Conservation (phyloP, 2,888 invertebrate species). For the Cheilosia pagana region DNA sequence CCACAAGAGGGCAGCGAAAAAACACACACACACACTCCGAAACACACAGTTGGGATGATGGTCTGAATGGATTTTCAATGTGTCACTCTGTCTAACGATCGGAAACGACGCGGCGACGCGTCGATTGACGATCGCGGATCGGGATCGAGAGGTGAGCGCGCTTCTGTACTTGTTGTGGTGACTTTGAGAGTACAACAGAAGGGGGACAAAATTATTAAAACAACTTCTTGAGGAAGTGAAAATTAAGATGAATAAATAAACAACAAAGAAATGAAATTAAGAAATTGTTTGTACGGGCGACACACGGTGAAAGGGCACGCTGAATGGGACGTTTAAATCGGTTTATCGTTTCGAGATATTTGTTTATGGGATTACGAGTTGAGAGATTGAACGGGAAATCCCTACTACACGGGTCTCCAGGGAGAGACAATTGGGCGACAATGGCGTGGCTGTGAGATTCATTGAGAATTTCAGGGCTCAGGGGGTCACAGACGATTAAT, state of each 20-base stretch:
- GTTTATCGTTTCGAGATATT: slow-evolving; percentile 60
- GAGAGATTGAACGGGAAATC: slow-evolving; percentile 13
- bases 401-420: slow-evolving; percentile 16
- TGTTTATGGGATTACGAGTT: slow-evolving; percentile 56
- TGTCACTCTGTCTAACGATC: slow-evolving; percentile 66
- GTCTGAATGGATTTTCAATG: slow-evolving; percentile 45
- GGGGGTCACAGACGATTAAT: not conserved
- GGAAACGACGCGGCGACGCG: slow-evolving; percentile 63
- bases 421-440: slow-evolving; percentile 44
- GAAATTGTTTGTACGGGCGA: slow-evolving; percentile 31
- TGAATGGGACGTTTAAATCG: slow-evolving; percentile 56
- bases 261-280: slow-evolving; percentile 55
- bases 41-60: slow-evolving; percentile 8
- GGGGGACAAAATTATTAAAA: slow-evolving; percentile 27
- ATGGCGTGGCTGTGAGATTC: slow-evolving; percentile 5
- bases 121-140: slow-evolving; percentile 7
- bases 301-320: slow-evolving; percentile 15
- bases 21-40: slow-evolving; percentile 42
- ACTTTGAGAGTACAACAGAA: not conserved
- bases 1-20: slow-evolving; percentile 44
- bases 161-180: not conserved
- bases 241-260: slow-evolving; percentile 65
- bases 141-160: slow-evolving; percentile 44
- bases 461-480: slow-evolving; percentile 10
- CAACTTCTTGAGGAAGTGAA: slow-evolving; percentile 60